Base-by-base conservation (phyloP, 2,888 invertebrate genomes). In the Unio pictorum region DNA sequence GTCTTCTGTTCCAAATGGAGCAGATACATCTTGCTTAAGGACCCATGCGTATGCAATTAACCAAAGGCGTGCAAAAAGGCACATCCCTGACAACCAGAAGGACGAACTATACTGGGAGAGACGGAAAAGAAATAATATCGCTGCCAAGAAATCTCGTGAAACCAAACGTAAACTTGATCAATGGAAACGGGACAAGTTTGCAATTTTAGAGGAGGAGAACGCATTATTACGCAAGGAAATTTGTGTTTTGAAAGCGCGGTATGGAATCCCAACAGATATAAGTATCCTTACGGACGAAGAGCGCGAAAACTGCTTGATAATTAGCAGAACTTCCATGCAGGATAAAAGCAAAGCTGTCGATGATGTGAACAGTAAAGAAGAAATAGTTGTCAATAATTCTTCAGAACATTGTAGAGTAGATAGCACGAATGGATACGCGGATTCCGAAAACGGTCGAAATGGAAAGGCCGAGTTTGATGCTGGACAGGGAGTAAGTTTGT, bases 71-170 rank as follows among this genome's bases (percentile, higher is more conserved):
- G 71, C 71, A 15, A 85, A 84, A 70, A 72, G 80, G 30, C 28
- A 69, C n/a, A 75, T 83, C 0, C 84, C 85, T 0, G 82, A 82
- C 20, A 69, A 71, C 1, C 76, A 82, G 18, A 85, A 85, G 68
- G 85, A 84, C 64, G 79, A 79, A 2, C 70, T 66, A 56, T 85
- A 85, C 71, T 85, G 85, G 85, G 82, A 82, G 68, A 84, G 80
- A 68, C 73, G 86, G 23, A 81, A 82, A 67, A 75, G 81, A 18
- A 86, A 86, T 71, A 86, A 86, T 68, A 71, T 81, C 56, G 81
- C 86, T 8, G 86, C 86, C 8, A 84, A 81, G 57, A 76, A 78
- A 58, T 86, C 86, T 0, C 75, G 86, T 1, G 84, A 85, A 71
- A 84, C 80, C 66, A 85, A 81, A 57, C 71, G 82, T 15, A 74